Conservation (phyloP, 2,888 invertebrate genomes). For the Orthonychiurus folsomi region DNA sequence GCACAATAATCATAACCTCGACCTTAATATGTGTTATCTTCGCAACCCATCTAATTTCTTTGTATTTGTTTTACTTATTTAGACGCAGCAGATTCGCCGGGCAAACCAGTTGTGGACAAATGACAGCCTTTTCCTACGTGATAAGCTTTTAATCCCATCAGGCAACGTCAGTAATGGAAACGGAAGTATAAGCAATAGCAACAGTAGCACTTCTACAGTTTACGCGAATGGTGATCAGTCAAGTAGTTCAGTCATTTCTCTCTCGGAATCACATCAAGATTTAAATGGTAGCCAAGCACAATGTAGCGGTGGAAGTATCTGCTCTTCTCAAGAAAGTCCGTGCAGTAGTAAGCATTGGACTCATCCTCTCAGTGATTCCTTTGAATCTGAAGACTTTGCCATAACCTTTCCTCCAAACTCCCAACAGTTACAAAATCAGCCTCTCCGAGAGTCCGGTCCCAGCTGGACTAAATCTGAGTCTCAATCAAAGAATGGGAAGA, state of each 20-base stretch:
- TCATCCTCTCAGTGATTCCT: constrained; percentile 35
- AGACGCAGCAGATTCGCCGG: constrained; percentile 90
- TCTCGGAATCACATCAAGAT: constrained; percentile 2
- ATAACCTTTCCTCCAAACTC: constrained; percentile 15
- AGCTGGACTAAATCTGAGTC: not conserved
- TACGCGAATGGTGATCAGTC: not conserved
- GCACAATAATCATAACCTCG: no score
- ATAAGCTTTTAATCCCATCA: constrained; percentile 72
- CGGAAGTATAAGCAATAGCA: not conserved
- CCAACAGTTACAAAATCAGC: not conserved
- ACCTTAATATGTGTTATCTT: no score
- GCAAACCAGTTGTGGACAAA: constrained; percentile 84
- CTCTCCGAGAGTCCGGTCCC: not conserved
- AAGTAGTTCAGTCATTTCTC: not conserved
- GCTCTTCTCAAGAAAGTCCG: not conserved
- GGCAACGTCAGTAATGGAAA: constrained; percentile 7
- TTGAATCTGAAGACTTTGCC: constrained; percentile 27
- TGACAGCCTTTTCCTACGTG: constrained; percentile 84
- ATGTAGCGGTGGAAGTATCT: not conserved
- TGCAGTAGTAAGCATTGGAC: constrained; percentile 21
- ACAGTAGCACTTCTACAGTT: not conserved
- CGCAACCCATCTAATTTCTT: no score
- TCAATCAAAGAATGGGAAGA: not conserved
- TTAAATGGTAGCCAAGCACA: not conserved
- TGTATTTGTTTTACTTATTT: constrained; percentile 39